Conservation (phyloP, 2,113 vertebrate species). For the Tringa solitaria region DNA sequence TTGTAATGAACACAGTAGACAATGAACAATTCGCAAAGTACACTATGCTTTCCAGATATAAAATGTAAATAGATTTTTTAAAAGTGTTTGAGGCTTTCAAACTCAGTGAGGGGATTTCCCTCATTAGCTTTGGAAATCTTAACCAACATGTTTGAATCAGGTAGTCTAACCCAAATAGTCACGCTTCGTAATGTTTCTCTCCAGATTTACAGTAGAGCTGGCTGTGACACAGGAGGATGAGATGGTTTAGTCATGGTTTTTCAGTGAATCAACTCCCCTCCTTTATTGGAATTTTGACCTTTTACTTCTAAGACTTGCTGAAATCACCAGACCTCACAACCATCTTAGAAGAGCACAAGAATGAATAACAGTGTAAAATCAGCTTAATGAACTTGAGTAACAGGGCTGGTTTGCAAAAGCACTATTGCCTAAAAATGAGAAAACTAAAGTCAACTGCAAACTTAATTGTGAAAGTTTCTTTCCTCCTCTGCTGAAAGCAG, state of each 20-base stretch:
- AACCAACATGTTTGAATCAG: background rate
- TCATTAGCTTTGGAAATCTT: conserved; percentile 17
- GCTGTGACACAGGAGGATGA: background rate
- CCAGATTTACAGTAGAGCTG: background rate
- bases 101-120: conserved; percentile 35
- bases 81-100: background rate
- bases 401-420: conserved; percentile 8
- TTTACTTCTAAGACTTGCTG: conserved; percentile 18
- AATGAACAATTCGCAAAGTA: background rate
- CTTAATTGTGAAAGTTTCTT: conserved; percentile 4
- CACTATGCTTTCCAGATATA: background rate
- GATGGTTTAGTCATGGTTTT: conserved; percentile 19
- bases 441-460: background rate
- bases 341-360: background rate
- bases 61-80: conserved; percentile 1
- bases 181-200: background rate
- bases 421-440: conserved; percentile 25
- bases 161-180: background rate
- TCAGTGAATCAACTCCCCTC: background rate
- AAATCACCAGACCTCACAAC: conserved; percentile 13
- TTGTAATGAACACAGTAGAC: background rate
- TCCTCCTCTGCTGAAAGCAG: background rate
- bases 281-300: conserved; percentile 12
- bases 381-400: conserved; percentile 40
- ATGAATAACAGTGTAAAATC: background rate